These are phyloP conservation scores for Gadopsis bispinosus DNA, from an alignment of 2,797 vertebrate genomes.

Conservation along the genomic window DNA sequence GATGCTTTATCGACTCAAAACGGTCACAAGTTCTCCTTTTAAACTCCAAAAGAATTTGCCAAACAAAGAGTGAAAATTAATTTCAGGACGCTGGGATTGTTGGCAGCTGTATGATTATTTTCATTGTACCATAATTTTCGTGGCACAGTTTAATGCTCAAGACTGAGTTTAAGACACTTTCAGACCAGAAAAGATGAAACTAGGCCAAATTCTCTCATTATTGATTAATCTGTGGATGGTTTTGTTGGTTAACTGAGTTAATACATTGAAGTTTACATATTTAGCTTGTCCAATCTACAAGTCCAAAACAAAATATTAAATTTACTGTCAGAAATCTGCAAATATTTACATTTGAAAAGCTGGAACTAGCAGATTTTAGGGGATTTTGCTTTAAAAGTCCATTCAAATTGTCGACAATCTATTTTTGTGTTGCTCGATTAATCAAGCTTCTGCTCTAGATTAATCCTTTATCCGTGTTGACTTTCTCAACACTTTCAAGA, in stretches of 20 bases:
- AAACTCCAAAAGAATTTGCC: background rate
- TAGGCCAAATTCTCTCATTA: background rate
- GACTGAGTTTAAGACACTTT: slow-evolving; percentile 14
- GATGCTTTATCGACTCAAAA: slow-evolving; percentile 21
- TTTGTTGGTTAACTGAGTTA: background rate
- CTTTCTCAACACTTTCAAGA: background rate
- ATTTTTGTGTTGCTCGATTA: background rate
- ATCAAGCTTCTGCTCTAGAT: background rate
- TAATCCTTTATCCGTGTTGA: slow-evolving; percentile 9
- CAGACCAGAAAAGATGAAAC: slow-evolving; percentile 14
- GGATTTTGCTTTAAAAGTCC: background rate
- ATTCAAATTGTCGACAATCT: slow-evolving; percentile 12
- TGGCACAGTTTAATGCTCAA: slow-evolving; percentile 9
- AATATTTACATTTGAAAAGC: slow-evolving; percentile 7
- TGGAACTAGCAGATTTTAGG: background rate
- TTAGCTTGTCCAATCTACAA: background rate
- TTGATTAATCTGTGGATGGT: slow-evolving; percentile 8
- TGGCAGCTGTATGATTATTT: slow-evolving; percentile 25
- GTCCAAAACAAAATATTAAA: background rate
- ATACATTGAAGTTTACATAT: background rate
- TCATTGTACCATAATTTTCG: slow-evolving; percentile 9
- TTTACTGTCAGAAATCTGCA: background rate
- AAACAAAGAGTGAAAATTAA: background rate
- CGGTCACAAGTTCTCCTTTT: slow-evolving; percentile 5
- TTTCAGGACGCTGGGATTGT: background rate